phyloP scores from a whole-genome alignment of 2,888 invertebrate genomes.

The Oscheius onirici region DNA sequence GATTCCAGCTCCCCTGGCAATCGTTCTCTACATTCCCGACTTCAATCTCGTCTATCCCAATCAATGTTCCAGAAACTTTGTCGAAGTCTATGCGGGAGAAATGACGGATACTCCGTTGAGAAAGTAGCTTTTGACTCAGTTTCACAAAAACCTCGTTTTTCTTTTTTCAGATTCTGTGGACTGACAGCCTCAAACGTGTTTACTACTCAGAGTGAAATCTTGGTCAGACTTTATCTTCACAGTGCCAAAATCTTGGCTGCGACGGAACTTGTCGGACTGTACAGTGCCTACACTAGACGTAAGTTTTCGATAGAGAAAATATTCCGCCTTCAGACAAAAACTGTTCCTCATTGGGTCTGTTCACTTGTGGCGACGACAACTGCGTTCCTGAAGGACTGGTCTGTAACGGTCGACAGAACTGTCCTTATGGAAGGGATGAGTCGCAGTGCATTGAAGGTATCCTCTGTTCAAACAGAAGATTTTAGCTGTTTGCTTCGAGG shows the following conservation, averaged over 20 bases:
- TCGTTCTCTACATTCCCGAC: conserved; percentile 62
- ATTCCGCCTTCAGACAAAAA: conserved; percentile 62
- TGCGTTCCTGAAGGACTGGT: conserved; percentile 64
- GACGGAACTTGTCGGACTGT: conserved; percentile 47
- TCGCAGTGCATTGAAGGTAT: conserved; percentile 42
- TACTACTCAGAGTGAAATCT: conserved; percentile 48
- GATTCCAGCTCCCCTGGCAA: conserved; percentile 45
- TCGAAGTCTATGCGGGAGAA: conserved; percentile 67
- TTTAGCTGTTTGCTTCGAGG: not conserved
- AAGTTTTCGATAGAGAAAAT: not conserved
- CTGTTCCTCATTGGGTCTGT: conserved; percentile 60
- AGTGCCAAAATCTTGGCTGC: conserved; percentile 39
- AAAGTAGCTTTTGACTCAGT: conserved; percentile 31
- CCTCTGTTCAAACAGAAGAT: not conserved
- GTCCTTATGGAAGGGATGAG: conserved; percentile 67
- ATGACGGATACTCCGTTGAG: conserved; percentile 58
- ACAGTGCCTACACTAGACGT: conserved; percentile 55
- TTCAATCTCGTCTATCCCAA: conserved; percentile 66
- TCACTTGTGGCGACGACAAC: conserved; percentile 70
- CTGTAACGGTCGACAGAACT: conserved; percentile 64
- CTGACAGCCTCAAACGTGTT: conserved; percentile 51
- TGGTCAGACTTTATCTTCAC: conserved; percentile 51
- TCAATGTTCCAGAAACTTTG: conserved; percentile 67
- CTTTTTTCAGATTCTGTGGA: conserved; percentile 55
- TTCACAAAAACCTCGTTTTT: not conserved